Evolutionary conservation across 2,113 vertebrate genomes (phyloP), one percentile per base, ranked within the genome.

Genomic region (Lipotes vexillifer): DNA sequence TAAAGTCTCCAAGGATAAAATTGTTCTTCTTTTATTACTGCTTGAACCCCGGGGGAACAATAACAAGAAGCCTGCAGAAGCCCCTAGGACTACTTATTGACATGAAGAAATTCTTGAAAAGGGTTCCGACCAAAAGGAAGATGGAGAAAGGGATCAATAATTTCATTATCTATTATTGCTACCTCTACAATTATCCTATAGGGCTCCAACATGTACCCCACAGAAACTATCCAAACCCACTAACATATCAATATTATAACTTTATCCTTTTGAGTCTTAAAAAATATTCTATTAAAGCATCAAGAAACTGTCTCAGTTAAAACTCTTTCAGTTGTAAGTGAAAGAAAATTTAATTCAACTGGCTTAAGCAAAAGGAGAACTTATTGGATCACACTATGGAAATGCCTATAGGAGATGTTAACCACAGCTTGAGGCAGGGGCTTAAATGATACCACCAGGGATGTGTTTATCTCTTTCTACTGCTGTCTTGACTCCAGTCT

Each of bases 81-180:
- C 74, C 29, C 33, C n/a, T 33, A 93, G 44, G 74, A 93, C 12
- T 69, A 46, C 11, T 68, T 75, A 44, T 5, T 85, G n/a, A 61
- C 36, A 52, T 63, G 55, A 93, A 93, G 38, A 80, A 90, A 84
- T 88, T 95, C 29, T 96, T 81, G 20, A 77, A 88, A 88, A 88
- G 11, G 8, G 1, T 77, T 71, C 63, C 65, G 18, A 49, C 55
- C 88, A 84, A 93, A 95, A 92, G 49, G 23, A 78, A 92, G 20
- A 17, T 74, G 57, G 75, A 41, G 49, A 68, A 81, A 80, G 15
- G 12, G 55, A 69, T 80, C 18, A 83, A 74, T 87, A 78, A 68
- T 86, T 80, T 71, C 33, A 72, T 57, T 78, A 78, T 8, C 55
- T 97, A 2, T 85, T 71, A 86, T 49, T 9, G 13, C 23, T 89